Conservation (phyloP, 2,888 invertebrate genomes). For the Oegoconia quadripuncta region DNA sequence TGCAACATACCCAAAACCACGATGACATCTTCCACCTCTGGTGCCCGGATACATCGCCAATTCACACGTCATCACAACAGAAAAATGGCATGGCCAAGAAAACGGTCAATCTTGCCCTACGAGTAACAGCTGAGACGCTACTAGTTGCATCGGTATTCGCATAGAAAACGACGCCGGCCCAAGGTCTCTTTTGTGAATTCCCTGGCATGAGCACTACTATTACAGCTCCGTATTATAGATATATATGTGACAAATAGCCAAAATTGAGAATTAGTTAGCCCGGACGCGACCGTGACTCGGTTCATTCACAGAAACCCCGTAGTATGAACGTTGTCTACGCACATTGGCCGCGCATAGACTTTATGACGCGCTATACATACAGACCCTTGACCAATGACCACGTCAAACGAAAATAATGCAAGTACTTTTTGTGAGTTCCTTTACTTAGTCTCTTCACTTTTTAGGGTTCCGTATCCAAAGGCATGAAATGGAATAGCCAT, state of each 20-base stretch:
- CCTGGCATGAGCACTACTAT: constrained; percentile 65
- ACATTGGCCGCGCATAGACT: no score
- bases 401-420: no score
- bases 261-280: constrained; percentile 56
- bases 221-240: constrained; percentile 44
- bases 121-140: constrained; percentile 51
- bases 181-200: constrained; percentile 61
- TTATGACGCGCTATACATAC: no score
- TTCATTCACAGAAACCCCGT: constrained; percentile 8
- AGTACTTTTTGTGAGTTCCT: no score
- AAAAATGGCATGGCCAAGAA: constrained; percentile 38
- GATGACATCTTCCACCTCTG: constrained; percentile 49
- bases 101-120: constrained; percentile 44
- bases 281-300: constrained; percentile 28
- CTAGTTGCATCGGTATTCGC: constrained; percentile 53
- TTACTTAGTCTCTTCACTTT: no score
- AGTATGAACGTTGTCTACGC: no score
- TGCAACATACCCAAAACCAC: constrained; percentile 64
- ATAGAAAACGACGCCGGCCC: constrained; percentile 53
- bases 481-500: no score
- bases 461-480: no score
- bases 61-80: constrained; percentile 42
- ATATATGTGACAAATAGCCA: constrained; percentile 54
- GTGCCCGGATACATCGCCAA: constrained; percentile 51
- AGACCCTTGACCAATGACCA: no score